Conservation (phyloP, 2,113 vertebrate genomes). For the Clarias macrocephalus region DNA sequence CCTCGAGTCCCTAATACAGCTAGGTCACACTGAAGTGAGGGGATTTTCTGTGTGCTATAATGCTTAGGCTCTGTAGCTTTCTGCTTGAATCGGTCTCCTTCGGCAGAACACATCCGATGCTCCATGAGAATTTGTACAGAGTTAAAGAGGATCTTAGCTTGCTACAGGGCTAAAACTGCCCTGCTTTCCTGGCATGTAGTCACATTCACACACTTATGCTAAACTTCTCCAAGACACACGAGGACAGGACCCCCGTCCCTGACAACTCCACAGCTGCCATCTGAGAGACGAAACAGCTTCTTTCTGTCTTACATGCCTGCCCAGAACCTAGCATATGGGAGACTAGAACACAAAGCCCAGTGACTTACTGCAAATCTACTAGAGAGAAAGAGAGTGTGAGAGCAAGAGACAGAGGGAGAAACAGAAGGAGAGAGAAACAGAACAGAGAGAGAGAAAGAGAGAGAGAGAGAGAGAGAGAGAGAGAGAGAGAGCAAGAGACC, state of each 20-base stretch:
- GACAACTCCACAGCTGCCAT: slow-evolving; percentile 45
- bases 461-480: slow-evolving; percentile 27
- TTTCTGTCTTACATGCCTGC: slow-evolving; percentile 55
- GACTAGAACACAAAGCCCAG: slow-evolving; percentile 67
- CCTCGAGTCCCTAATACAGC: slow-evolving; percentile 39
- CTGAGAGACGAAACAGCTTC: slow-evolving; percentile 40
- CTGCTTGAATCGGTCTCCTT: slow-evolving; percentile 20
- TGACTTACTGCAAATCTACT: slow-evolving; percentile 72
- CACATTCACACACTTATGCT: slow-evolving; percentile 48
- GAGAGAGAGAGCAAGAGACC: slow-evolving; percentile 39
- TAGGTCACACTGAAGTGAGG: slow-evolving; percentile 6
- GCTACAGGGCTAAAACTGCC: slow-evolving; percentile 46
- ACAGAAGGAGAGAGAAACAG: slow-evolving; percentile 7
- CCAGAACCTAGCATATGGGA: slow-evolving; percentile 58
- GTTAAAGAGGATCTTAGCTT: slow-evolving; percentile 45
- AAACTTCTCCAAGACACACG: slow-evolving; percentile 41
- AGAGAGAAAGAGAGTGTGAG: slow-evolving; percentile 54
- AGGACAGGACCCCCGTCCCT: slow-evolving; percentile 42
- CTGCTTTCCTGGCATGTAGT: slow-evolving; percentile 43
- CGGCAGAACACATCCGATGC: slow-evolving; percentile 36
- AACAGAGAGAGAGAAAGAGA: slow-evolving; percentile 9
- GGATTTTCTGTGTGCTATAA: slow-evolving; percentile 42
- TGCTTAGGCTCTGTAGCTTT: slow-evolving; percentile 12
- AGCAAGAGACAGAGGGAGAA: slow-evolving; percentile 26
- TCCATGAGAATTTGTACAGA: slow-evolving; percentile 29